Evolutionary conservation across 2,113 vertebrate genomes (phyloP).

Genomic region (Pelobates fuscus): DNA sequence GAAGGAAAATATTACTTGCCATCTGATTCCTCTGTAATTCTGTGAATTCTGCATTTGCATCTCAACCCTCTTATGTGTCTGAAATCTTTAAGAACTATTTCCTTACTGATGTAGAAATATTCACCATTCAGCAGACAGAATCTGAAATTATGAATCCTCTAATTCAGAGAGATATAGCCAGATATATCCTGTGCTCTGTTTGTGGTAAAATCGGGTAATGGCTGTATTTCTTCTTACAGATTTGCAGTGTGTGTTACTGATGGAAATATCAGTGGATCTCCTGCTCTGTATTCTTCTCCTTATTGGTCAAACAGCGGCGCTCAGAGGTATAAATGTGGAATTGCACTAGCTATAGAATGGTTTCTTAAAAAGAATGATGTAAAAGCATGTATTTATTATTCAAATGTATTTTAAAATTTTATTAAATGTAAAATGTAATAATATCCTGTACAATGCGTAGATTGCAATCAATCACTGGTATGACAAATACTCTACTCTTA

Average conservation of each 20-base stretch:
- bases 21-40: conserved; percentile 50
- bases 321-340: background rate
- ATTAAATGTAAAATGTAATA: too few relatives aligned
- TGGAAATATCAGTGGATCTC: background rate
- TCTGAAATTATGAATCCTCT: background rate
- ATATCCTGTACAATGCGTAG: too few relatives aligned
- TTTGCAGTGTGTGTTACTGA: background rate
- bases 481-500: too few relatives aligned
- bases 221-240: background rate
- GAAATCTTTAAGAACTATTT: conserved; percentile 63
- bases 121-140: background rate
- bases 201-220: background rate
- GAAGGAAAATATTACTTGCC: conserved; percentile 53
- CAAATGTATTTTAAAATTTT: too few relatives aligned
- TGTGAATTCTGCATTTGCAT: conserved; percentile 56
- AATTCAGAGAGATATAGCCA: background rate
- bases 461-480: too few relatives aligned
- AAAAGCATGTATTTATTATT: too few relatives aligned
- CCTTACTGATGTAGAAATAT: background rate
- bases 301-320: conserved; percentile 3
- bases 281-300: background rate
- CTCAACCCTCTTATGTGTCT: conserved; percentile 64
- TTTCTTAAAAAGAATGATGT: too few relatives aligned
- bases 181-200: background rate
- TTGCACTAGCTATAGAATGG: too few relatives aligned